Conservation (phyloP, 2,888 invertebrate genomes). For the Eumacrocentrus americanus region DNA sequence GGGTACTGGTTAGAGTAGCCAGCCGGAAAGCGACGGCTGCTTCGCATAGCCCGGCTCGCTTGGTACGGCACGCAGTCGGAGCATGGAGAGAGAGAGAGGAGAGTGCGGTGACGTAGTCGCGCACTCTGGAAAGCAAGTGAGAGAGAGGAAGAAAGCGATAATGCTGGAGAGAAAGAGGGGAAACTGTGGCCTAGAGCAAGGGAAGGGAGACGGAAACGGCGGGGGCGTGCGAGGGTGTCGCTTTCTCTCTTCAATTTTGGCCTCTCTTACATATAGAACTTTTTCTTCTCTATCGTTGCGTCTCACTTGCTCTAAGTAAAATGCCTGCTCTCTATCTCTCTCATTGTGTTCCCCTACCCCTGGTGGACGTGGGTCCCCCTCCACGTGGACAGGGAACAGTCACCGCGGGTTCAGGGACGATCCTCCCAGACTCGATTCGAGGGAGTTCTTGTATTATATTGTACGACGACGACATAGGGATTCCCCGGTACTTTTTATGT, state of each 20-base stretch:
- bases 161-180: neutral
- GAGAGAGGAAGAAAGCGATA: slow-evolving; percentile 16
- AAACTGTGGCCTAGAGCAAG: slow-evolving; percentile 19
- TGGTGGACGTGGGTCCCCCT: slow-evolving; percentile 9
- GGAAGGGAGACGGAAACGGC: slow-evolving; percentile 27
- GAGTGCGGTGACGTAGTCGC: slow-evolving; percentile 22
- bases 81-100: no score
- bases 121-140: no score
- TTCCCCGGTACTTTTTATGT: slow-evolving; percentile 15
- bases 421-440: slow-evolving; percentile 46
- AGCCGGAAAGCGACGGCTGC: slow-evolving; percentile 49
- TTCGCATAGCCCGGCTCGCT: slow-evolving; percentile 38
- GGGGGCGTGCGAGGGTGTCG: slow-evolving; percentile 31
- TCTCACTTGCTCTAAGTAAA: no score
- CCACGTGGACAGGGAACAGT: slow-evolving; percentile 28
- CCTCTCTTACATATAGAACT: neutral
- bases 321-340: slow-evolving; percentile 13
- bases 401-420: slow-evolving; percentile 53
- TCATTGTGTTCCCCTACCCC: slow-evolving; percentile 9
- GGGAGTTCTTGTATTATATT: slow-evolving; percentile 4
- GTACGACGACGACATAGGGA: slow-evolving; percentile 20
- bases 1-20: slow-evolving; percentile 44
- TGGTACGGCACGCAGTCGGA: slow-evolving; percentile 38
- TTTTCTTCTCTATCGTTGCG: slow-evolving; percentile 17
- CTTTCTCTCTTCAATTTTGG: slow-evolving; percentile 29